Base-by-base conservation (phyloP, 1,140 invertebrate species). In the Theocolax elegans region DNA sequence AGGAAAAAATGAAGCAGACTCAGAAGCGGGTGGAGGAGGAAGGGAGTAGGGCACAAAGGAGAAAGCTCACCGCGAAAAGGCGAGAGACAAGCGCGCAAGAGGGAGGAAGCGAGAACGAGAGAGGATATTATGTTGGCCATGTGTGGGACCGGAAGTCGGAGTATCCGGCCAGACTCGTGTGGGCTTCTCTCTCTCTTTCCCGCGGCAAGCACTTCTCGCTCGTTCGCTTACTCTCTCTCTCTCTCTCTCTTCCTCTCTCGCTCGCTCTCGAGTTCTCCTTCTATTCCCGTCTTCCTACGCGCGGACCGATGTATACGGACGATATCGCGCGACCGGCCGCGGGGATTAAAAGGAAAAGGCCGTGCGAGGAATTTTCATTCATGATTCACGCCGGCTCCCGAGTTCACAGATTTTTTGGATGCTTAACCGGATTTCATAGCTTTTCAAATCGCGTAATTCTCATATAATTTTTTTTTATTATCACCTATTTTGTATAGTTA, bases 151-250 rank as follows among this genome's bases (percentile, higher is more conserved):
- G 83, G 84, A 86, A 85, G 84, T 82, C 75, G 75, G 83, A 85
- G 84, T 86, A 85, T 85, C 83, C 84, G 84, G 84, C 83, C 83
- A 84, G 83, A 85, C 83, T 83, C 80, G 83, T 84, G 84, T 85
- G 81, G 83, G 84, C 82, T 85, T 86, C 83, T 82, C 81, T 81
- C 75, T 75, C 69, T 69, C 75, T 75, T 74, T 77, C 69, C 1
- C 31, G 21, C 60, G 23, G 40, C 1, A 21, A 1, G 12, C 46
- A 23, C 7, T 13, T 17, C 53, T 56, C 53, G 29, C 59, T 46
- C 17, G 27, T 31, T 19, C 31, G 13, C 59, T 17, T 42, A 25
- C 42, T n/a, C 23, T 15, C 53, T 13, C 53, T 19, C 53, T 31
- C 13, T 10, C 27, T 56, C 27, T 56, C 42, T 46, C 40, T 46